These are phyloP conservation scores for Scaptomyza hsui DNA, from an alignment of 1,140 invertebrate genomes.

Conservation along the genomic window DNA sequence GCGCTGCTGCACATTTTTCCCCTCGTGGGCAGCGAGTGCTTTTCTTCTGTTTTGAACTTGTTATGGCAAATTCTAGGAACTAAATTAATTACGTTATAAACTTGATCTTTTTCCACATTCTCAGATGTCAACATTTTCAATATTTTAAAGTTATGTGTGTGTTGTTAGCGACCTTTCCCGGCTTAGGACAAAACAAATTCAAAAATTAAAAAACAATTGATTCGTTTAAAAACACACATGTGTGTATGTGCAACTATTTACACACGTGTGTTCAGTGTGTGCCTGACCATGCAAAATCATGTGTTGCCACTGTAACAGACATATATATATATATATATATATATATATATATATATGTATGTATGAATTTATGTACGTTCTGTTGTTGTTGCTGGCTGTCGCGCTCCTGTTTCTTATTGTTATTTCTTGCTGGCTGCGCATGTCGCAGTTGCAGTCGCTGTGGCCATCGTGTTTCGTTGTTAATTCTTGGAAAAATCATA, in stretches of 20 bases:
- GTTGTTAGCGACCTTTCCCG: too few relatives aligned
- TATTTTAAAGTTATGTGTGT: conserved; percentile 11
- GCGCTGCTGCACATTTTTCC: conserved; percentile 33
- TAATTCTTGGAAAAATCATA: conserved; percentile 76
- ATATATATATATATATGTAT: neutral
- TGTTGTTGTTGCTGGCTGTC: conserved; percentile 28
- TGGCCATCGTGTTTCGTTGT: conserved; percentile 57
- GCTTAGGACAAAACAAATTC: too few relatives aligned
- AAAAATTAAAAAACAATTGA: too few relatives aligned
- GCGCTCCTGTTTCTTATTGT: conserved; percentile 30
- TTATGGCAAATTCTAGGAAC: conserved; percentile 38
- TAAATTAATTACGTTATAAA: conserved; percentile 4
- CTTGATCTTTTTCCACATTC: neutral
- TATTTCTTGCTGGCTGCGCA: conserved; percentile 25
- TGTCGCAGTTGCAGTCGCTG: conserved; percentile 35
- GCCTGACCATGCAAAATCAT: conserved; percentile 61
- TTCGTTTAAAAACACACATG: conserved; percentile 1
- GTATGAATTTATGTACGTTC: neutral
- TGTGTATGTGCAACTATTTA: conserved; percentile 13
- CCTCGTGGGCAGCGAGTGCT: conserved; percentile 1
- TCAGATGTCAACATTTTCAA: conserved; percentile 11
- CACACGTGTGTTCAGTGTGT: conserved; percentile 46
- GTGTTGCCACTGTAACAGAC: conserved; percentile 65
- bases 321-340: conserved; percentile 8
- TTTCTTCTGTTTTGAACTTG: conserved; percentile 16